Conservation (phyloP, 2,888 invertebrate genomes). For the Cosmia trapezina region DNA sequence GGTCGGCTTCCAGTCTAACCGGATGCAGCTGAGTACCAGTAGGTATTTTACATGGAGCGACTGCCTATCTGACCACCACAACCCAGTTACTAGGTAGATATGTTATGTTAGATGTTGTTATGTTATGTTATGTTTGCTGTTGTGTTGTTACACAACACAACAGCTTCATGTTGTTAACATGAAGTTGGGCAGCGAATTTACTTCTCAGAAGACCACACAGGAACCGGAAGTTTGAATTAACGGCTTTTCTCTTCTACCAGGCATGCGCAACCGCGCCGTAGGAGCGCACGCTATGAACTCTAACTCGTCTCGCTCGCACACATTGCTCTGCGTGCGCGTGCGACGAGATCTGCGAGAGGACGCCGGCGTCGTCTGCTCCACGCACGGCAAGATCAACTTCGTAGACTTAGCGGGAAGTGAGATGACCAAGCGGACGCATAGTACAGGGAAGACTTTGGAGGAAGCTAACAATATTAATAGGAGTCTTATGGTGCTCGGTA, state of each 20-base stretch:
- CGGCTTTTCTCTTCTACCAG: constrained; percentile 80
- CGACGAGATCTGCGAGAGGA: constrained; percentile 95
- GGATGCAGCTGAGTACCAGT: too few species aligned
- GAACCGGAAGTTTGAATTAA: background rate
- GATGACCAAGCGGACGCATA: constrained; percentile 97
- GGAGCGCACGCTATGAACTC: constrained; percentile 98
- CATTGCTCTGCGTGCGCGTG: constrained; percentile 97
- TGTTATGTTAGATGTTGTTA: too few species aligned
- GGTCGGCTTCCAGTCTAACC: too few species aligned
- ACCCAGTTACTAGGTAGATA: too few species aligned
- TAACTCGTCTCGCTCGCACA: constrained; percentile 97
- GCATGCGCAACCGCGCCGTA: constrained; percentile 97
- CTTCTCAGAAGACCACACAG: background rate
- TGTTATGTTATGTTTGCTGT: too few species aligned
- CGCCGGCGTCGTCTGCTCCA: constrained; percentile 95
- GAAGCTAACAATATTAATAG: constrained; percentile 99
- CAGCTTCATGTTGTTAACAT: too few species aligned
- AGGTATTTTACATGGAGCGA: too few species aligned
- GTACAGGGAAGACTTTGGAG: constrained; percentile 96
- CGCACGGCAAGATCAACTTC: constrained; percentile 98
- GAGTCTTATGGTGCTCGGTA: constrained; percentile 97
- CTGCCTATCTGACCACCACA: too few species aligned
- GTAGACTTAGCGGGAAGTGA: constrained; percentile 99
- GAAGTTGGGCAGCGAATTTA: background rate
- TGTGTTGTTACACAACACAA: too few species aligned